Evolutionary conservation across 1,140 invertebrate genomes (phyloP).

Genomic region (Drosophila paulistorum): DNA sequence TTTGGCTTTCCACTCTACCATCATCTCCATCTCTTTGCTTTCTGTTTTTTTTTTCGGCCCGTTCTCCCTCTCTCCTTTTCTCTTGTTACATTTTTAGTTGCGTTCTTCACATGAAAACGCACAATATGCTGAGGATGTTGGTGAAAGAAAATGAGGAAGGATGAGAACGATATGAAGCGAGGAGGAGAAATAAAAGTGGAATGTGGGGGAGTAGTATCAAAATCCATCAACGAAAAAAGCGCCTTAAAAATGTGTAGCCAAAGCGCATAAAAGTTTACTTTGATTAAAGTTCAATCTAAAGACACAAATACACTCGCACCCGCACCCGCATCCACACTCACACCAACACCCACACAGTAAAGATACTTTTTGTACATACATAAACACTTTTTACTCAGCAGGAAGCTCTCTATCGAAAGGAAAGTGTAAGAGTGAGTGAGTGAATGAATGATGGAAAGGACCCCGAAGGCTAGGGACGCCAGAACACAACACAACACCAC

Average conservation of each 20-base stretch:
- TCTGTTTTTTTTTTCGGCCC: neutral
- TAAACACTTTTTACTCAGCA: constrained; percentile 59
- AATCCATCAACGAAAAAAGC: constrained; percentile 66
- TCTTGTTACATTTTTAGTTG: constrained; percentile 54
- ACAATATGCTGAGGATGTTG: constrained; percentile 22
- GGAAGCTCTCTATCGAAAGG: constrained; percentile 25
- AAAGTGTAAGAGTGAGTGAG: neutral
- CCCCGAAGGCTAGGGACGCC: constrained; percentile 16
- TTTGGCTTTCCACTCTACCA: constrained; percentile 10
- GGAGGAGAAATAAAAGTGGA: neutral
- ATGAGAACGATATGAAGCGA: too few species aligned
- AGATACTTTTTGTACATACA: constrained; percentile 34
- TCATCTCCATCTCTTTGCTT: constrained; percentile 8
- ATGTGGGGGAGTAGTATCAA: constrained; percentile 37
- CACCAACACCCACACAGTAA: constrained; percentile 9
- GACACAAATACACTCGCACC: constrained; percentile 54
- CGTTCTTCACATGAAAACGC: constrained; percentile 30
- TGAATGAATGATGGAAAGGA: neutral
- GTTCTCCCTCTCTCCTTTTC: neutral
- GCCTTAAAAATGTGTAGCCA: constrained; percentile 63
- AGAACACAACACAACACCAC: neutral
- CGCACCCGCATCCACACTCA: neutral
- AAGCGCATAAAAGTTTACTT: constrained; percentile 78
- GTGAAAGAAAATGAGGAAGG: constrained; percentile 21
- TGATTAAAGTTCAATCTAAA: constrained; percentile 78